Evolutionary conservation across 2,113 vertebrate genomes (phyloP).

Genomic region (Thermophis baileyi): DNA sequence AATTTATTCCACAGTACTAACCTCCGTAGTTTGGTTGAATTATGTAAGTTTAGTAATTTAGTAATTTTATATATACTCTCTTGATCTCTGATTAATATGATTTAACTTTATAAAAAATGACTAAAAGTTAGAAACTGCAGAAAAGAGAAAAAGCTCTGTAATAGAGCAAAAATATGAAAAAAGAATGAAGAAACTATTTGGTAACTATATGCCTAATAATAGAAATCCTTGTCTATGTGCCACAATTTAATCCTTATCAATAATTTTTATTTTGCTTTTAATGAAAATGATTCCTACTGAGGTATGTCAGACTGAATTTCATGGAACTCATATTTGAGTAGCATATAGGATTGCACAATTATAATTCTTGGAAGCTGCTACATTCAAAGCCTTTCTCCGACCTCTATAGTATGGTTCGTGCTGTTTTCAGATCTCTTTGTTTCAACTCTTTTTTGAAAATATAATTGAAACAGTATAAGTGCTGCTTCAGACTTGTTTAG

Average conservation of each 20-base stretch:
- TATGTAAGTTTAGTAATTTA: neutral
- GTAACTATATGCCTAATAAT: neutral
- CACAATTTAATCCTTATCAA: neutral
- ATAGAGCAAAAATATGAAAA: neutral
- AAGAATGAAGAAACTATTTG: neutral
- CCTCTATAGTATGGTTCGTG: neutral
- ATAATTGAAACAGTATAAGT: neutral
- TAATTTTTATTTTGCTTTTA: neutral
- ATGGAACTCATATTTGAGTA: neutral
- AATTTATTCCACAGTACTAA: neutral
- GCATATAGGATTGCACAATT: neutral
- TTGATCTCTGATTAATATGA: neutral
- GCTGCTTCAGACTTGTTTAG: neutral
- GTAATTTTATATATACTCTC: neutral
- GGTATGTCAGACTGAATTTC: neutral
- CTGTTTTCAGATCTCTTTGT: neutral
- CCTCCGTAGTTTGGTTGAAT: neutral
- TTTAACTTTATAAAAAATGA: neutral
- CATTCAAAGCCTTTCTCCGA: neutral
- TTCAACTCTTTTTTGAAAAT: neutral
- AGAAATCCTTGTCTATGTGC: neutral
- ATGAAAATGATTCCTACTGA: neutral
- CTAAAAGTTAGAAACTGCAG: neutral
- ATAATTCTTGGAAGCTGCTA: neutral
- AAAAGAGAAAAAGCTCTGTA: neutral